phyloP scores from a whole-genome alignment of 2,113 vertebrate genomes.

The Anolis carolinensis region DNA sequence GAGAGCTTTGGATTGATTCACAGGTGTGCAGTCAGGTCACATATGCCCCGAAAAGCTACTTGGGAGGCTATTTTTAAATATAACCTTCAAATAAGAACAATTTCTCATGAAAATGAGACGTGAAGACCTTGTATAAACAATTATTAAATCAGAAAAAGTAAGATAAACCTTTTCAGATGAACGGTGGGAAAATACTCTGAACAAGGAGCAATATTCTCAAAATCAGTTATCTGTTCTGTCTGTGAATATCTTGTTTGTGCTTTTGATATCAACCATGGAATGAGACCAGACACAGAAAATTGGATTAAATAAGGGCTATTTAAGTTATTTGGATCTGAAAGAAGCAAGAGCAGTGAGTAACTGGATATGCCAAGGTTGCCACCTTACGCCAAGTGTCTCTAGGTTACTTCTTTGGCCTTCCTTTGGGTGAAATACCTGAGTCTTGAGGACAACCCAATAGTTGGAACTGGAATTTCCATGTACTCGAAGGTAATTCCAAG shows the following conservation, averaged over 20 bases:
- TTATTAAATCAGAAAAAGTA: conserved; percentile 31
- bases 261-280: not conserved
- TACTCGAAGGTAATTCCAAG: too few relatives aligned
- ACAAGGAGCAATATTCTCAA: not conserved
- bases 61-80: conserved; percentile 11
- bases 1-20: not conserved
- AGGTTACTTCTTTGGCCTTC: too few relatives aligned
- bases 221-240: not conserved
- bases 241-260: not conserved
- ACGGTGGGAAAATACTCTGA: not conserved
- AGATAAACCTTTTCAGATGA: not conserved
- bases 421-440: too few relatives aligned
- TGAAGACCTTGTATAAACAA: accelerated
- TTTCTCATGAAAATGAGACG: not conserved
- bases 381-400: too few relatives aligned
- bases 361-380: too few relatives aligned
- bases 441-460: too few relatives aligned
- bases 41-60: conserved; percentile 18
- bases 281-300: too few relatives aligned
- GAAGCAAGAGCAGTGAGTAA: too few relatives aligned
- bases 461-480: too few relatives aligned
- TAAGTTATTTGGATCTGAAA: too few relatives aligned
- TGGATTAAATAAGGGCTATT: too few relatives aligned
- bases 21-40: not conserved
- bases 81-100: not conserved